Conservation (phyloP, 2,797 vertebrate species). For the Gobio occitaniae region DNA sequence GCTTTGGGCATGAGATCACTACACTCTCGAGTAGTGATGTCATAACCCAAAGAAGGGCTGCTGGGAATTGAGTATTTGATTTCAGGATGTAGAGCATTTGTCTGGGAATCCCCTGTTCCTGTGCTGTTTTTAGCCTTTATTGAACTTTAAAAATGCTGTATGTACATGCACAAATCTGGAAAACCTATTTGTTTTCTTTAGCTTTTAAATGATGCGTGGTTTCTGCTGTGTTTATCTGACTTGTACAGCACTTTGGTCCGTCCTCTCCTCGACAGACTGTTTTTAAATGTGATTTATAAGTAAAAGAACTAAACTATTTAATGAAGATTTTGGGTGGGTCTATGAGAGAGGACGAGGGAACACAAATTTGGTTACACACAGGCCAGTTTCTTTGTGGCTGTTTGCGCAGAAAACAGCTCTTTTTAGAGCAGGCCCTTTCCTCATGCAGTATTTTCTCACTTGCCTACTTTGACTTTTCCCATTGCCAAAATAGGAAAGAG, state of each 20-base stretch:
- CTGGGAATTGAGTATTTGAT: constrained; percentile 29
- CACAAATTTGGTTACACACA: background rate
- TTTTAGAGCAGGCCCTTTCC: background rate
- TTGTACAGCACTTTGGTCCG: too few relatives aligned
- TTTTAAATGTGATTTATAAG: too few relatives aligned
- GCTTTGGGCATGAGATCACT: constrained; percentile 30
- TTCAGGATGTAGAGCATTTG: constrained; percentile 20
- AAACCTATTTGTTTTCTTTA: too few relatives aligned
- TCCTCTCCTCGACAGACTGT: too few relatives aligned
- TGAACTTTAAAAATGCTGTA: constrained; percentile 3
- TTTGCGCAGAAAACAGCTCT: background rate
- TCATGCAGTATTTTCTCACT: background rate
- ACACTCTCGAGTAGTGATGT: constrained; percentile 7
- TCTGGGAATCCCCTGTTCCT: constrained; percentile 26
- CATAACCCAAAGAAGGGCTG: constrained; percentile 13
- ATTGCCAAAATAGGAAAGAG: background rate
- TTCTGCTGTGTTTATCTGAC: too few relatives aligned
- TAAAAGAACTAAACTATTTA: too few relatives aligned
- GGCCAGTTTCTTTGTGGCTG: background rate
- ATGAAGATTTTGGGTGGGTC: background rate
- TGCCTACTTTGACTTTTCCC: background rate
- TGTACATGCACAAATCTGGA: background rate
- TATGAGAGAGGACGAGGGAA: background rate
- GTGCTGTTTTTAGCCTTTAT: constrained; percentile 8
- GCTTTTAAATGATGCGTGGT: too few relatives aligned